Base-by-base conservation (phyloP, 2,888 invertebrate species). In the Cosmia pyralina region DNA sequence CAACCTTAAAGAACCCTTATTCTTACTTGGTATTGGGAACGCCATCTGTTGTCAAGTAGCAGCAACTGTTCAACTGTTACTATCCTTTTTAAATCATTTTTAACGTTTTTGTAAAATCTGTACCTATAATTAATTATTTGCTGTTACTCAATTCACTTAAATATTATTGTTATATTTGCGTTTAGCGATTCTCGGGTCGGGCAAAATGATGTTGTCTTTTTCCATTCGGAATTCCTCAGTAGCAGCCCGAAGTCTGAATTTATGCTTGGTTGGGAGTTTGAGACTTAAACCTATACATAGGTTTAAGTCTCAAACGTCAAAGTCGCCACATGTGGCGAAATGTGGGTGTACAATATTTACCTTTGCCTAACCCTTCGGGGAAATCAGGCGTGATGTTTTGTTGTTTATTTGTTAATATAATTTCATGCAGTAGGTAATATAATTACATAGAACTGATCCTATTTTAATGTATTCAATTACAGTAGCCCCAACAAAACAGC, bases 401-500 rank as follows among this genome's bases (percentile, higher is more conserved):
- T n/a, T n/a, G n/a, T n/a, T n/a, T n/a, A n/a, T n/a, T n/a, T n/a
- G n/a, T n/a, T n/a, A n/a, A n/a, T n/a, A n/a, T n/a, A n/a, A n/a
- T n/a, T n/a, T n/a, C n/a, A n/a, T n/a, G n/a, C n/a, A n/a, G n/a
- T n/a, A n/a, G n/a, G n/a, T n/a, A n/a, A n/a, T n/a, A n/a, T n/a
- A n/a, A n/a, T n/a, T n/a, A n/a, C n/a, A n/a, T n/a, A n/a, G n/a
- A n/a, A 2, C n/a, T 52, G 0, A 64, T n/a, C 17, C 8, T 50
- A 34, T n/a, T 50, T 64, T n/a, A n/a, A 53, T 17, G 10, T 52
- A 15, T 28, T 62, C 0, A 13, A 62, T 81, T 82, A 11, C 87
- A 90, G 91, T 76, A 65, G 68, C 85, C 6, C 82, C 88, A 65
- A 63, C 80, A 50, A 90, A 89, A 73, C 83, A 87, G 53, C 83